These are phyloP conservation scores for Calyptomena viridis DNA, from an alignment of 2,113 vertebrate species.

Conservation along the genomic window DNA sequence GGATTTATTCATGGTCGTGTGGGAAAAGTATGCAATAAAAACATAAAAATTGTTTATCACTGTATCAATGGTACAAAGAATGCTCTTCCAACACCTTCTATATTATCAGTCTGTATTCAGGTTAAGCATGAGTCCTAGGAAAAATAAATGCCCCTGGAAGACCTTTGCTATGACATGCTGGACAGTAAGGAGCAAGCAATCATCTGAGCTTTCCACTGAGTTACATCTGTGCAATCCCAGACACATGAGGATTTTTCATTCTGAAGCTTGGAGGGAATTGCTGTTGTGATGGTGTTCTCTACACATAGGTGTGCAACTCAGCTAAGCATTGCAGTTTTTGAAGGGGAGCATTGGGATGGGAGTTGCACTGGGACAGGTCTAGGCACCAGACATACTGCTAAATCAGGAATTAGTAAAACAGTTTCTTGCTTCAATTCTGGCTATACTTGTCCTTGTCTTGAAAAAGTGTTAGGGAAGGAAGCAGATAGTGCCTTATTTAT, in stretches of 20 bases:
- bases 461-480: background rate
- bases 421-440: background rate
- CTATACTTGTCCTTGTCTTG: background rate
- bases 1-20: background rate
- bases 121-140: background rate
- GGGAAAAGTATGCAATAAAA: background rate
- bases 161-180: background rate
- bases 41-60: background rate
- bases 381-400: background rate
- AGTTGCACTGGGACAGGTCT: background rate
- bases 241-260: background rate
- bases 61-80: background rate
- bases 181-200: background rate
- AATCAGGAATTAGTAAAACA: background rate
- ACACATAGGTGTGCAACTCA: accelerated
- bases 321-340: background rate
- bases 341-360: background rate
- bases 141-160: background rate
- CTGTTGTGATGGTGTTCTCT: background rate
- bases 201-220: background rate
- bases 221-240: background rate
- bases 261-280: background rate
- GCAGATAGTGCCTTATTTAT: background rate
- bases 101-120: background rate
- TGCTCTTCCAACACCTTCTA: background rate